Percentiles rank a stretch among this genome's conserved stretches.
These are phyloP conservation scores for Palythoa grandis DNA, from an alignment of 92 coral and sea anemone species.

Conservation along the genomic window DNA sequence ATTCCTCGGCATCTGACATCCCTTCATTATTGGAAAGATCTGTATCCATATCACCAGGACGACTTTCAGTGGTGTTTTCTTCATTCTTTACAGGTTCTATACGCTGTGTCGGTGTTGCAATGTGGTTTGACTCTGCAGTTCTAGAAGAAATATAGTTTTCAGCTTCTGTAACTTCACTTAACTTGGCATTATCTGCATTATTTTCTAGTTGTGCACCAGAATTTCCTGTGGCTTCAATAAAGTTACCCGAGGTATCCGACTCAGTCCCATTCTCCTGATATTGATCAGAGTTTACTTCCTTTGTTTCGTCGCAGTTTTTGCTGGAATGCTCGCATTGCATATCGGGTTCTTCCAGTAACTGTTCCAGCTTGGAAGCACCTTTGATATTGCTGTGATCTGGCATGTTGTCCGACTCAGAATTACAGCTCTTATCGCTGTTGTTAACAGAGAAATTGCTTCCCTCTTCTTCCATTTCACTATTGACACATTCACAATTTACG, in stretches of 20 bases:
- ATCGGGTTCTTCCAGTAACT: conserved; percentile 80
- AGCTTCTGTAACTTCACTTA: not conserved
- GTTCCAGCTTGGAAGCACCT: conserved; percentile 60
- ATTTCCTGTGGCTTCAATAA: not conserved
- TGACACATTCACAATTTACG: conserved; percentile 66
- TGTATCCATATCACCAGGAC: conserved; percentile 58
- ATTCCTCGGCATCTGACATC: conserved; percentile 89
- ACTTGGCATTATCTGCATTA: not conserved
- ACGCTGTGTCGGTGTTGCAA: not conserved
- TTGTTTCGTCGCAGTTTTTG: conserved; percentile 47
- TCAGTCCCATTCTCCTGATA: conserved; percentile 21
- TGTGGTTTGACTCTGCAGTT: not conserved
- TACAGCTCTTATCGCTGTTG: conserved; percentile 26
- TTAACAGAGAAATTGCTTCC: conserved; percentile 21
- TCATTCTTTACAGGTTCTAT: conserved; percentile 15
- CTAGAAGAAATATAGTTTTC: conserved; percentile 33
- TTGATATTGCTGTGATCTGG: conserved; percentile 96
- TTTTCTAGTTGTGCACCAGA: conserved; percentile 18
- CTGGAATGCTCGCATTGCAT: conserved; percentile 96
- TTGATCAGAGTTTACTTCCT: not conserved
- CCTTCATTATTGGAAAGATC: conserved; percentile 85
- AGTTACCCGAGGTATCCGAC: not conserved
- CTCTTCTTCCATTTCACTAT: conserved; percentile 51
- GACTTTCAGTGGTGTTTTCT: not conserved
- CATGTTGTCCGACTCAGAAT: conserved; percentile 33